phyloP scores from a whole-genome alignment of 2,113 vertebrate genomes.

The Elephas maximus region DNA sequence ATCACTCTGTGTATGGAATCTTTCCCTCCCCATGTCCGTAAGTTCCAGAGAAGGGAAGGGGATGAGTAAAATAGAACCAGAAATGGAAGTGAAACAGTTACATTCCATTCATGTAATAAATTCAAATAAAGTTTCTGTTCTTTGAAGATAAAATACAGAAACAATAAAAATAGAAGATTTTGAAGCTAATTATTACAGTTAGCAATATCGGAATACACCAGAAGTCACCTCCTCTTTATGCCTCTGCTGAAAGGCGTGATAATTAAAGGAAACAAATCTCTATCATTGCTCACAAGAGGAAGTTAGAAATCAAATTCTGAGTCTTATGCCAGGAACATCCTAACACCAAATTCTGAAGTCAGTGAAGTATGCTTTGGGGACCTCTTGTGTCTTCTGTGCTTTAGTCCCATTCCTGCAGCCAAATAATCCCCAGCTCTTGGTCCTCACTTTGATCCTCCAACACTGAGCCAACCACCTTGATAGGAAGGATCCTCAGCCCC shows the following conservation, averaged over 20 bases:
- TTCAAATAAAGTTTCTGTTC: slow-evolving; percentile 27
- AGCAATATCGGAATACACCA: not conserved
- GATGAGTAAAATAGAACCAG: not conserved
- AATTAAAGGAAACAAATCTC: slow-evolving; percentile 22
- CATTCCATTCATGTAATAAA: not conserved
- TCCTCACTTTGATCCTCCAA: not conserved
- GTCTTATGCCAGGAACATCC: not conserved
- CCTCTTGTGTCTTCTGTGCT: not conserved
- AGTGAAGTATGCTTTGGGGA: not conserved
- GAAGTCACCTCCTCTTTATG: not conserved
- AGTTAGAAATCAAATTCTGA: not conserved
- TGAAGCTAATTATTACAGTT: not conserved
- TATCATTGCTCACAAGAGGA: slow-evolving; percentile 12
- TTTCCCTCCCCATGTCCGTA: not conserved
- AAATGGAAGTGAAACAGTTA: not conserved
- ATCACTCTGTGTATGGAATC: not conserved
- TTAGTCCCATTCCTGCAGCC: not conserved
- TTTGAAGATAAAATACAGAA: slow-evolving; percentile 19
- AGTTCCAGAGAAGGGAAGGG: not conserved
- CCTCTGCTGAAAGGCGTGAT: not conserved
- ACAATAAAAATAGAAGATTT: not conserved
- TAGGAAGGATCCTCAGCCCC: not conserved
- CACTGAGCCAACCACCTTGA: not conserved
- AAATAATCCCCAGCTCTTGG: not conserved
- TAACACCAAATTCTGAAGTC: slow-evolving; percentile 36